phyloP scores from a whole-genome alignment of 2,113 vertebrate genomes.

The Protomyctophum bolini region DNA sequence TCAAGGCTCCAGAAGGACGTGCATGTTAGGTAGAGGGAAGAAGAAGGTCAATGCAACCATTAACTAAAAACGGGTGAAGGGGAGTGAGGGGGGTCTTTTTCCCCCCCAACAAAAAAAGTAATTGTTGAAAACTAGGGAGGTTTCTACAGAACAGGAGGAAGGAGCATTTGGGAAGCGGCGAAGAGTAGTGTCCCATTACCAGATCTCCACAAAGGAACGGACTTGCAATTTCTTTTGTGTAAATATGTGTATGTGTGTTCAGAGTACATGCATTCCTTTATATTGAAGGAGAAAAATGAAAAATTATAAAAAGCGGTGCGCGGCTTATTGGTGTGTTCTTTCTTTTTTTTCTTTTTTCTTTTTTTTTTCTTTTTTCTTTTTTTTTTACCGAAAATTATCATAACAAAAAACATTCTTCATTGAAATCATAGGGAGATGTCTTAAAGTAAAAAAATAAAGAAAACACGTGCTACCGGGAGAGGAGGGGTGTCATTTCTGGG shows the following conservation, averaged over 20 bases:
- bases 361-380: conserved; percentile 47
- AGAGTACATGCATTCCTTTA: conserved; percentile 83
- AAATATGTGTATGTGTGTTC: conserved; percentile 45
- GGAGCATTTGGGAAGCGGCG: conserved; percentile 81
- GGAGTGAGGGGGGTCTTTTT: conserved; percentile 74
- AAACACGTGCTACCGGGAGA: conserved; percentile 90
- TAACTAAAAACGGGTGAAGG: conserved; percentile 85
- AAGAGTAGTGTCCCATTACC: conserved; percentile 74
- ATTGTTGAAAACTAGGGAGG: conserved; percentile 73
- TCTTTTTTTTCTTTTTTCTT: conserved; percentile 48
- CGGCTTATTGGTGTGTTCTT: conserved; percentile 61
- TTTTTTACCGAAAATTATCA: conserved; percentile 71
- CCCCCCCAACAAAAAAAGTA: conserved; percentile 83
- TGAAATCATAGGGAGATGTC: conserved; percentile 86
- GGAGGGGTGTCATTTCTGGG: conserved; percentile 76
- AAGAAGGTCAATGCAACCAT: conserved; percentile 93
- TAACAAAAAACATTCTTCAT: conserved; percentile 88
- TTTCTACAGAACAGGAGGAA: conserved; percentile 83
- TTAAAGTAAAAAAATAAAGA: conserved; percentile 82
- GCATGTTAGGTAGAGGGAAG: conserved; percentile 93
- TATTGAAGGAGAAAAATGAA: conserved; percentile 75
- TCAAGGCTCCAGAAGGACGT: conserved; percentile 97
- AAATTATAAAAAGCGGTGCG: conserved; percentile 79
- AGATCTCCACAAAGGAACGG: conserved; percentile 78
- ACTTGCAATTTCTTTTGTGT: conserved; percentile 76